Conservation (phyloP, 2,113 vertebrate species). For the Willisornis vidua region DNA sequence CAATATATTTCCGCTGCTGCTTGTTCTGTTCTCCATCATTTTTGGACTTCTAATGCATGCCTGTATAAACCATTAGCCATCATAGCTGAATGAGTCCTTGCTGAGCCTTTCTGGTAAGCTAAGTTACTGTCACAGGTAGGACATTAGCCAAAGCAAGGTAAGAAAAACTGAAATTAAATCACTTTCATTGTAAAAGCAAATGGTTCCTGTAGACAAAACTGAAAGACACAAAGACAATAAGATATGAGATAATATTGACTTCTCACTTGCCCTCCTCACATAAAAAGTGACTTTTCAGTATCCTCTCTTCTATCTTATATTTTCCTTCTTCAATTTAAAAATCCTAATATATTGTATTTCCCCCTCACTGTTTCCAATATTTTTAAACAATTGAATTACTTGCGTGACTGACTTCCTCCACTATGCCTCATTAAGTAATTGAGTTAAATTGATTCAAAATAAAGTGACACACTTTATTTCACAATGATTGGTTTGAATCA, state of each 20-base stretch:
- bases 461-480: conserved; percentile 56
- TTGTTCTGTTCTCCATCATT: neutral
- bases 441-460: conserved; percentile 58
- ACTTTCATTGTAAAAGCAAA: neutral
- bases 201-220: neutral
- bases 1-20: neutral
- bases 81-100: neutral
- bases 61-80: neutral
- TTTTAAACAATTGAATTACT: conserved; percentile 51
- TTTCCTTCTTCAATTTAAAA: neutral
- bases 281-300: neutral
- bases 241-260: neutral
- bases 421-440: conserved; percentile 50
- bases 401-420: neutral
- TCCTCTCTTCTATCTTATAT: neutral
- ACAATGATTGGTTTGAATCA: conserved; percentile 43
- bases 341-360: neutral
- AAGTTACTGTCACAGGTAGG: neutral
- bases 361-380: neutral
- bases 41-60: neutral
- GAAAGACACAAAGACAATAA: neutral
- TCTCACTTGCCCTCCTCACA: neutral
- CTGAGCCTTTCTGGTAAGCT: neutral
- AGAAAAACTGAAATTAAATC: conserved; percentile 25
- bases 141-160: neutral